phyloP scores from a whole-genome alignment of 2,113 vertebrate genomes.

The Anarrhichthys ocellatus region DNA sequence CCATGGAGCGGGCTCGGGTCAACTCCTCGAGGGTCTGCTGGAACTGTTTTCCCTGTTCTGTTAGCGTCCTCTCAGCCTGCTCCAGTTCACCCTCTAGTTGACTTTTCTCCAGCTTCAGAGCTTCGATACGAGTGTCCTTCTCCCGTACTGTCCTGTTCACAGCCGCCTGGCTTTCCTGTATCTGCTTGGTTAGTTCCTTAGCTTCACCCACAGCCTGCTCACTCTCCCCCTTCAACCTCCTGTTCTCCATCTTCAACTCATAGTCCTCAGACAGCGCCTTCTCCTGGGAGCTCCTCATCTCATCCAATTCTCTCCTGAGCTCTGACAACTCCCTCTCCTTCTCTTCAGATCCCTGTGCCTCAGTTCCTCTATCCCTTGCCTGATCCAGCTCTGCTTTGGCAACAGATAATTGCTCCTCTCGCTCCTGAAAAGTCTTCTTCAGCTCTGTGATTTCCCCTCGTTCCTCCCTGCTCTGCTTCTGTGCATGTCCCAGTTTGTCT shows the following conservation, averaged over 20 bases:
- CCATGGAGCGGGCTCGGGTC: slow-evolving; percentile 81
- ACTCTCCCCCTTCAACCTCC: slow-evolving; percentile 77
- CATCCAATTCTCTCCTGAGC: slow-evolving; percentile 83
- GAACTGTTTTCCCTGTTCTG: slow-evolving; percentile 86
- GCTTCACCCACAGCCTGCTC: slow-evolving; percentile 50
- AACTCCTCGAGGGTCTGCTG: slow-evolving; percentile 88
- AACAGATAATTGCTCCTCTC: slow-evolving; percentile 81
- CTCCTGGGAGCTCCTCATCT: slow-evolving; percentile 83
- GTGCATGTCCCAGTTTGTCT: slow-evolving; percentile 84
- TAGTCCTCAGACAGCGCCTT: slow-evolving; percentile 84
- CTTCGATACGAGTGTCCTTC: slow-evolving; percentile 87
- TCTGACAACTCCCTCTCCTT: slow-evolving; percentile 82
- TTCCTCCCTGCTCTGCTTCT: slow-evolving; percentile 77
- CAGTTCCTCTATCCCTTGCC: slow-evolving; percentile 57
- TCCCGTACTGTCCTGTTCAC: slow-evolving; percentile 84
- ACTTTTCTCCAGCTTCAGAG: slow-evolving; percentile 88
- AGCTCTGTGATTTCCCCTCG: slow-evolving; percentile 83
- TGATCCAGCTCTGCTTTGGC: slow-evolving; percentile 74
- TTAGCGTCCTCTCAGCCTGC: slow-evolving; percentile 80
- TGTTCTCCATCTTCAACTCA: slow-evolving; percentile 88
- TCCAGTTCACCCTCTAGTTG: slow-evolving; percentile 87
- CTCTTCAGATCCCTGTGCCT: slow-evolving; percentile 53
- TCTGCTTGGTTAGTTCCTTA: slow-evolving; percentile 82
- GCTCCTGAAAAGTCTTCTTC: slow-evolving; percentile 82
- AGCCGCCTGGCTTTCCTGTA: slow-evolving; percentile 81